A percentile compares a stretch with the other conserved stretches of the same genome.
Evolutionary conservation across 2,888 invertebrate species (phyloP).

Genomic region (Ptychoptera contaminata): DNA sequence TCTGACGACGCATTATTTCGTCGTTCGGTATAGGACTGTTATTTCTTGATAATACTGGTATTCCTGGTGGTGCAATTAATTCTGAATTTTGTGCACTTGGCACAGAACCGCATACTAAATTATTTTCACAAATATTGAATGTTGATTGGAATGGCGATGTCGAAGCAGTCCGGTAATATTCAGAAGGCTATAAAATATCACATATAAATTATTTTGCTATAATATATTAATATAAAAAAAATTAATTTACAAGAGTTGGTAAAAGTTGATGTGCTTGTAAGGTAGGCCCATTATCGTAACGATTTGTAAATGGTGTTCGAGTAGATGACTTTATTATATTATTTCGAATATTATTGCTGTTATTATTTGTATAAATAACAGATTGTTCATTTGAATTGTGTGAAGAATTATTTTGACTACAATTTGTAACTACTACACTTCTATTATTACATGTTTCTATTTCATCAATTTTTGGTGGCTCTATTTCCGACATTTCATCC

Average conservation of each 20-base stretch:
- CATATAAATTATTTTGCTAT: not conserved
- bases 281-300: conserved; percentile 12
- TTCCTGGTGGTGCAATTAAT: conserved; percentile 18
- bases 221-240: not conserved
- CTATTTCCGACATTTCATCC: conserved; percentile 73
- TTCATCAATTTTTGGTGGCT: conserved; percentile 10
- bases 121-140: conserved; percentile 9
- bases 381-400: conserved; percentile 13
- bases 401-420: not conserved
- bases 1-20: conserved; percentile 36
- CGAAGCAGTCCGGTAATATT: conserved; percentile 38
- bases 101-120: conserved; percentile 3
- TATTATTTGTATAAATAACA: conserved; percentile 15
- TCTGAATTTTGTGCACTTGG: conserved; percentile 2
- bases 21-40: conserved; percentile 15
- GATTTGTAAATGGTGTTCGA: conserved; percentile 17
- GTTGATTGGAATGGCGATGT: conserved; percentile 42
- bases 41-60: conserved; percentile 20
- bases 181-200: conserved; percentile 10
- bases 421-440: not conserved
- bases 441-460: conserved; percentile 6
- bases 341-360: conserved; percentile 3
- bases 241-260: conserved; percentile 18
- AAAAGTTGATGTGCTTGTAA: conserved; percentile 26
- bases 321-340: conserved; percentile 5